A percentile compares a stretch with the other conserved stretches of the same genome.
Conservation (phyloP, 2,113 vertebrate species). For the Anhinga anhinga region DNA sequence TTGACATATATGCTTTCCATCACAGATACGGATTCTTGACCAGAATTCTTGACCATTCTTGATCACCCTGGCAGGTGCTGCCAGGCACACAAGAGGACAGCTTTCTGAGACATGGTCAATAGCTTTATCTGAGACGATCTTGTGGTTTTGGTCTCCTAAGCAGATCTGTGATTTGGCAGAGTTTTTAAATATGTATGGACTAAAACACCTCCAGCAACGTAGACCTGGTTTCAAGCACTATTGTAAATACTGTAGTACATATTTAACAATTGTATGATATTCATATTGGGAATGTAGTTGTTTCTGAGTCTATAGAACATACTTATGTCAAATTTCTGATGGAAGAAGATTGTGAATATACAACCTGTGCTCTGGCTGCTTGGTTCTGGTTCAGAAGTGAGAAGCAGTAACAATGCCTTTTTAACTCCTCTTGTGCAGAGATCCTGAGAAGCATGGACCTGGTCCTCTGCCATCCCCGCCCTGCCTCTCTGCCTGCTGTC, state of each 20-base stretch:
- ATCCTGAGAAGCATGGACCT: accelerated
- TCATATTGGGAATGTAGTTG: background rate
- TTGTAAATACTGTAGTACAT: background rate
- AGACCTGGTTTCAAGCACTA: background rate
- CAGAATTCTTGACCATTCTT: background rate
- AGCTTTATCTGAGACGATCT: background rate
- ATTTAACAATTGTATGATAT: background rate
- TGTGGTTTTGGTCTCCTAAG: background rate
- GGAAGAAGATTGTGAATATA: background rate
- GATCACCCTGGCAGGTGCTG: background rate
- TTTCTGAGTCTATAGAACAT: background rate
- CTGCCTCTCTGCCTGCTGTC: background rate
- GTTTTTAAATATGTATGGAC: background rate
- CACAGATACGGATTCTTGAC: background rate
- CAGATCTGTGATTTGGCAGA: background rate
- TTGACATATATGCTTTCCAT: background rate
- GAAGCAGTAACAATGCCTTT: background rate
- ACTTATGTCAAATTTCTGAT: background rate
- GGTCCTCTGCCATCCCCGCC: background rate
- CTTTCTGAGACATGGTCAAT: background rate
- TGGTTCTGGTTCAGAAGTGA: background rate
- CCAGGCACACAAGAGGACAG: background rate
- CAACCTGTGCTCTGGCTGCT: background rate
- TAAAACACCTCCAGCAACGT: background rate
- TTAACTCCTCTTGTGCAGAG: background rate